Conservation (phyloP, 2,113 vertebrate species). For the Otis tarda region DNA sequence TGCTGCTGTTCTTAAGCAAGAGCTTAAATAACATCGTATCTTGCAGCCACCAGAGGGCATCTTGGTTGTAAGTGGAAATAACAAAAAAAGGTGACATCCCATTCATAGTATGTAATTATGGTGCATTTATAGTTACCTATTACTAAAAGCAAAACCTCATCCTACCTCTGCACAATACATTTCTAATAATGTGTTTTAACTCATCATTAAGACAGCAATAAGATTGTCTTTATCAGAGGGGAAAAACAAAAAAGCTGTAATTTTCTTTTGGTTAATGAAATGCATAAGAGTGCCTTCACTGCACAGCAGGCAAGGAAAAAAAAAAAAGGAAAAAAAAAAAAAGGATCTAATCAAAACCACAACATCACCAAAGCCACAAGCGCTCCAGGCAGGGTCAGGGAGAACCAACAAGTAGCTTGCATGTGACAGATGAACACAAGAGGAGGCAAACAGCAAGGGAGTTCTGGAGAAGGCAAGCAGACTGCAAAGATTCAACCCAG, state of each 20-base stretch:
- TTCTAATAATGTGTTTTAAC: not conserved
- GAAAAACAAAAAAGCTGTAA: not conserved
- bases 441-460: not conserved
- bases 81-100: not conserved
- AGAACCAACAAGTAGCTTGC: not conserved
- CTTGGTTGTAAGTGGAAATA: not conserved
- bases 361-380: not conserved
- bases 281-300: not conserved
- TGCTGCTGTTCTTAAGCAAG: not conserved
- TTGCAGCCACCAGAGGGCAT: conserved; percentile 71
- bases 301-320: not conserved
- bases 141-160: not conserved
- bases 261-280: not conserved
- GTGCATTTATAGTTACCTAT: not conserved
- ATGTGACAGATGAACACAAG: not conserved
- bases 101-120: fast-evolving
- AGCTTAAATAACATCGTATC: not conserved
- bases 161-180: not conserved
- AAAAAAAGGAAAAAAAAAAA: not conserved
- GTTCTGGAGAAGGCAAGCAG: not conserved
- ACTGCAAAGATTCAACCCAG: not conserved
- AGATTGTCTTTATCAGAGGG: not conserved
- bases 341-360: not conserved
- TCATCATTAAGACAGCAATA: not conserved
- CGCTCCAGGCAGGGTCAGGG: not conserved